These are phyloP conservation scores for Iguana delicatissima DNA, from an alignment of 2,797 vertebrate species.

Conservation along the genomic window DNA sequence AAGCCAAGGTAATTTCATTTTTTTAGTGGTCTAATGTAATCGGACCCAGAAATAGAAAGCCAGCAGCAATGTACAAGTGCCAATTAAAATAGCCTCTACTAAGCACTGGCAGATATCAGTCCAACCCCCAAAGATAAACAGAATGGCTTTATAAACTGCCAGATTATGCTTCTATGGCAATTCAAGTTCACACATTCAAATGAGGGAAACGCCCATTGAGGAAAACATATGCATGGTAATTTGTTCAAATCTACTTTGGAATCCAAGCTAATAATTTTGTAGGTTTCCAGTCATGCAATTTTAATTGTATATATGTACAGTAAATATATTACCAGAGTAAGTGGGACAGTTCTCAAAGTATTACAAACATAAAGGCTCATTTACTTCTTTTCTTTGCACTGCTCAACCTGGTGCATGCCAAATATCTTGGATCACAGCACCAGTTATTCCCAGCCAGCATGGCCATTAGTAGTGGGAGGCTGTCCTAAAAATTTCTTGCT, in stretches of 20 bases:
- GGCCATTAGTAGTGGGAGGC: too few relatives aligned
- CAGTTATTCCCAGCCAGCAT: neutral
- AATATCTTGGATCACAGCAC: neutral
- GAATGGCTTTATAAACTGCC: neutral
- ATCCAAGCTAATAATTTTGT: slow-evolving; percentile 1
- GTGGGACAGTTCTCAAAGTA: neutral
- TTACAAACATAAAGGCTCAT: neutral
- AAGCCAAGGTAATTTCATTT: neutral
- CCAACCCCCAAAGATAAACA: neutral
- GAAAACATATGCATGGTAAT: neutral
- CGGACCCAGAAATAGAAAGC: neutral
- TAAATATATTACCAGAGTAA: neutral
- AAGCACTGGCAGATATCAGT: neutral
- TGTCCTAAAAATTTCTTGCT: neutral
- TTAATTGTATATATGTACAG: neutral
- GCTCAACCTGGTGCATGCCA: too few relatives aligned
- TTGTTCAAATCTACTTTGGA: slow-evolving; percentile 1
- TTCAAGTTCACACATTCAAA: neutral
- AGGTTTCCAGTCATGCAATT: neutral
- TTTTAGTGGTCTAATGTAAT: neutral
- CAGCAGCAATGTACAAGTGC: neutral
- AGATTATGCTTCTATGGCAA: neutral
- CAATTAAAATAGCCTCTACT: neutral
- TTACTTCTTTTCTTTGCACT: neutral
- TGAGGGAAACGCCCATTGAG: neutral